Evolutionary conservation across 1,140 invertebrate species (phyloP).

Genomic region (Cyclargus thomasi): DNA sequence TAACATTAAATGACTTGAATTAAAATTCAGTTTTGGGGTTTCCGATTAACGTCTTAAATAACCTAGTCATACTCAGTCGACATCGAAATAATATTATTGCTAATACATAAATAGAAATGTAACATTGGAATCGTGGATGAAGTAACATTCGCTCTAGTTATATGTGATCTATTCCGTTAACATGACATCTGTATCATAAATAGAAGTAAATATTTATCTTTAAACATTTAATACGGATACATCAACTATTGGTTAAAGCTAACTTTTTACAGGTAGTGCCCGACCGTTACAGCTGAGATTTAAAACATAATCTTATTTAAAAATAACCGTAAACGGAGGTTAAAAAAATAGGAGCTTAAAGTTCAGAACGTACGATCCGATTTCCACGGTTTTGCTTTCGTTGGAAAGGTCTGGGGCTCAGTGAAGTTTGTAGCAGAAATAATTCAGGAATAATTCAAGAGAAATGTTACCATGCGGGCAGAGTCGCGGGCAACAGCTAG

Average conservation of each 20-base stretch:
- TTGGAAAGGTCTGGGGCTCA: no score
- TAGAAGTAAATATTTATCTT: constrained; percentile 11
- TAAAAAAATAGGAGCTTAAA: no score
- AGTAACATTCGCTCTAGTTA: not conserved
- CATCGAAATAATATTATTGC: not conserved
- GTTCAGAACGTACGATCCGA: no score
- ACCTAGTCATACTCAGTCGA: not conserved
- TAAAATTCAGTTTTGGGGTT: not conserved
- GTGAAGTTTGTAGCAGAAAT: no score
- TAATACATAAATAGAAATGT: not conserved
- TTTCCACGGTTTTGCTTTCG: no score
- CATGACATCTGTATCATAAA: constrained; percentile 9
- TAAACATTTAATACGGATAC: not conserved
- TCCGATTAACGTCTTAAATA: not conserved
- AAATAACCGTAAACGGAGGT: no score
- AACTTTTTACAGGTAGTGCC: constrained; percentile 4
- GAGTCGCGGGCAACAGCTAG: no score
- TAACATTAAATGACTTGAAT: not conserved
- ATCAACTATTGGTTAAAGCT: constrained; percentile 12
- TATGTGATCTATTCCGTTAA: not conserved
- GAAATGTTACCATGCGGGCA: no score
- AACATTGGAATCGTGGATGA: not conserved
- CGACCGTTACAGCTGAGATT: not conserved
- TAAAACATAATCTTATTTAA: no score
- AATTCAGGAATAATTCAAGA: no score